Conservation (phyloP, 64 coral and sea anemone genomes). For the Dendronephthya gigantea region DNA sequence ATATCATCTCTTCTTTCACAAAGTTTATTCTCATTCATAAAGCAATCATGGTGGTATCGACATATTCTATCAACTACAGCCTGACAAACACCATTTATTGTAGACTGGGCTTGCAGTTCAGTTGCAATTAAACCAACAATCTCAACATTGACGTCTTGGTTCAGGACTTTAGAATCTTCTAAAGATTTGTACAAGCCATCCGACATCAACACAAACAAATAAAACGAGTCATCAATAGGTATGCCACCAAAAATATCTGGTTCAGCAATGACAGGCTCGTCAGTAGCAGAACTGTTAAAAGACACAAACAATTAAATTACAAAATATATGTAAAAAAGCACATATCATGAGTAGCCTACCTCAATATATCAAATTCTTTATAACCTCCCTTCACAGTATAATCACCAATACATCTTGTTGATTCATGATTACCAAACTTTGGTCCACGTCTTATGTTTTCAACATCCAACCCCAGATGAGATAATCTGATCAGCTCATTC, state of each 20-base stretch:
- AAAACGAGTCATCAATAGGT: conserved; percentile 66
- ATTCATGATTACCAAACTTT: conserved; percentile 81
- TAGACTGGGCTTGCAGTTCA: conserved; percentile 64
- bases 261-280: conserved; percentile 91
- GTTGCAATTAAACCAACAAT: conserved; percentile 61
- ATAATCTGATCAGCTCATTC: conserved; percentile 54
- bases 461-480: conserved; percentile 68
- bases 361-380: conserved; percentile 95
- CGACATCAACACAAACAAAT: conserved; percentile 80
- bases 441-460: conserved; percentile 57
- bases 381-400: conserved; percentile 98
- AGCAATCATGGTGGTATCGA: conserved; percentile 66
- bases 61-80: conserved; percentile 83
- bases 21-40: conserved; percentile 63
- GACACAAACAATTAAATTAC: not conserved
- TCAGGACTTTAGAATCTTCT: conserved; percentile 50
- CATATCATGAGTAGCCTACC: conserved; percentile 2
- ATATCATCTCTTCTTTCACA: conserved; percentile 98
- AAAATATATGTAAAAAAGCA: not conserved
- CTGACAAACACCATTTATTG: conserved; percentile 71
- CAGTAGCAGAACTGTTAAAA: conserved; percentile 42
- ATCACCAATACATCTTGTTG: conserved; percentile 89
- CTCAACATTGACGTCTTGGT: conserved; percentile 56
- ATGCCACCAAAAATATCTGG: conserved; percentile 68
- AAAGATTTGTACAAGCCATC: conserved; percentile 84